Evolutionary conservation across 2,113 vertebrate genomes (phyloP), one percentile per base, ranked within the genome.

Genomic region (Etheostoma cragini): DNA sequence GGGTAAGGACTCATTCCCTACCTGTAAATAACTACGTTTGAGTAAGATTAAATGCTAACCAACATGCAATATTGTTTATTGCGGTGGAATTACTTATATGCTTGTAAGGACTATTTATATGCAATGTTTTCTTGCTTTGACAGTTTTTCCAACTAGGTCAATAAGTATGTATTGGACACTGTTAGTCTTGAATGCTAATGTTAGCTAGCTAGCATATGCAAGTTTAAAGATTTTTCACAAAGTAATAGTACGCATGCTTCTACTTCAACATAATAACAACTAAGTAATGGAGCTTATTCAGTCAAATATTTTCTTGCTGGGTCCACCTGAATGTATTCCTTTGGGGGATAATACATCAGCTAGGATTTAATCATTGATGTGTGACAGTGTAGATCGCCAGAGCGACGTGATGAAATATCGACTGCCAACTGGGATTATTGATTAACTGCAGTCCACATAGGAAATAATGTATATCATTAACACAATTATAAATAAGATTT

Each of bases 361-460:
- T 11, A 19, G 45, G 67, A 86, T 79, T 82, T 73, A 82, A 73
- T 80, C 77, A 66, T 71, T 0, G 15, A 58, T 24, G 5, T 73
- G 66, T 81, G 74, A 62, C 67, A 22, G 76, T 38, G 60, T 49
- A 38, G 33, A 72, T 22, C 54, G 67, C 71, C 58, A 26, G 19
- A 72, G 45, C 69, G 33, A 79, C 73, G 42, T 72, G 77, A 88
- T 83, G 83, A 66, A 78, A 69, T 88, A 89, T 86, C 22, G 76
- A 87, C 61, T 56, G 63, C 60, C 81, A 71, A 30, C 76, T 85
- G 50, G 21, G 33, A 78, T 84, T 76, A 63, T 80, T 81, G 81
- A 89, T 91, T 76, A 84, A 6, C n/a, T 63, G 15, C 73, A 50
- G 66, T 67, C 63, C 26, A 49, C 10, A 22, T 49, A 26, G 66